Percentiles rank a stretch among this genome's conserved stretches.
These are phyloP conservation scores for Nebria brevicollis DNA, from an alignment of 2,888 invertebrate genomes.

Conservation along the genomic window DNA sequence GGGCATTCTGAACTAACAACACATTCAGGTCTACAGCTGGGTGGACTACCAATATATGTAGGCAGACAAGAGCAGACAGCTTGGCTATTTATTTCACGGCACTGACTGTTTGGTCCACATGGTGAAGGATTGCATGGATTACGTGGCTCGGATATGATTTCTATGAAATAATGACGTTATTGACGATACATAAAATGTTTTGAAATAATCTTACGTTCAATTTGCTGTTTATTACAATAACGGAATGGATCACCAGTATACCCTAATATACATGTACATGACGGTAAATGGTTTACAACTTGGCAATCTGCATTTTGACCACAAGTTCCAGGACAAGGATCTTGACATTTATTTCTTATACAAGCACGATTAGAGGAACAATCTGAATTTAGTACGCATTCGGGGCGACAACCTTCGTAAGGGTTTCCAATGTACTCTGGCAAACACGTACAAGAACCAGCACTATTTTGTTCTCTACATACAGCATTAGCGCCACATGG, in stretches of 20 bases:
- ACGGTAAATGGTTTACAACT: constrained; percentile 75
- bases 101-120: constrained; percentile 81
- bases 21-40: constrained; percentile 73
- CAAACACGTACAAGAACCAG: constrained; percentile 36
- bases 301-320: constrained; percentile 75
- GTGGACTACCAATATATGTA: constrained; percentile 58
- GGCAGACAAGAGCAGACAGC: constrained; percentile 61
- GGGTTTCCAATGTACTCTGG: constrained; percentile 77
- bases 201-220: constrained; percentile 26
- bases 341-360: constrained; percentile 74
- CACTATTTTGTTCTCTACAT: constrained; percentile 66
- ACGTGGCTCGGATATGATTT: constrained; percentile 54
- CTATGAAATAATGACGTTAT: constrained; percentile 44
- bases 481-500: constrained; percentile 74
- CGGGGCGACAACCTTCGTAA: constrained; percentile 76
- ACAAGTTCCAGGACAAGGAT: constrained; percentile 78
- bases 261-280: constrained; percentile 71
- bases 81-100: constrained; percentile 63
- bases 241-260: constrained; percentile 82
- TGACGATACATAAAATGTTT: background rate
- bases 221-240: constrained; percentile 63
- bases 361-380: constrained; percentile 76
- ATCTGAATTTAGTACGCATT: constrained; percentile 74
- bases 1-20: constrained; percentile 73
- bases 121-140: constrained; percentile 80